Evolutionary conservation across 2,888 invertebrate genomes (phyloP).

Genomic region (Harpalus rufipes): DNA sequence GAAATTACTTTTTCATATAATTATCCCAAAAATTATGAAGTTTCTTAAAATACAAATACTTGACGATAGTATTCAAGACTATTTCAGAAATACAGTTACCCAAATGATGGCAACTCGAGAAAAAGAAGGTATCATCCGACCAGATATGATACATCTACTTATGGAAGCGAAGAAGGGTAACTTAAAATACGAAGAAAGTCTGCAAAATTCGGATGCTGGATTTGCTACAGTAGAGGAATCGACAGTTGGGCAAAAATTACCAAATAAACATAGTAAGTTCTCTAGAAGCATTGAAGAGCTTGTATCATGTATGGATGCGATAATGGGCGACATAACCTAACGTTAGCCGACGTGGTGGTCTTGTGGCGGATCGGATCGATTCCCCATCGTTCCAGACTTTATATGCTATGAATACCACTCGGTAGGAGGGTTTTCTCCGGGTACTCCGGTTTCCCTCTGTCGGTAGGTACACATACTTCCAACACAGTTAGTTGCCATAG

Average conservation of each 20-base stretch:
- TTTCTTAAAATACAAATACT: not conserved
- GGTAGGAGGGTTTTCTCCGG: too few relatives aligned
- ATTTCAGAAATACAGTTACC: conserved; percentile 68
- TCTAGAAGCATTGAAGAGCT: not conserved
- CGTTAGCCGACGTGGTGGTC: too few relatives aligned
- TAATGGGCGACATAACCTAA: too few relatives aligned
- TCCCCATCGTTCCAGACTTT: too few relatives aligned
- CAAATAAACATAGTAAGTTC: conserved; percentile 4
- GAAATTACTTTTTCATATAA: not conserved
- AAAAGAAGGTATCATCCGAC: conserved; percentile 68
- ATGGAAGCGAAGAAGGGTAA: conserved; percentile 78
- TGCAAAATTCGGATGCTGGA: conserved; percentile 55
- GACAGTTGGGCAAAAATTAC: conserved; percentile 61
- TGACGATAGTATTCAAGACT: conserved; percentile 72
- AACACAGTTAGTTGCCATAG: too few relatives aligned
- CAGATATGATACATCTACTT: conserved; percentile 78
- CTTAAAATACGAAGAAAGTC: conserved; percentile 66
- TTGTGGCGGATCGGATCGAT: too few relatives aligned
- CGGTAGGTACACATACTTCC: too few relatives aligned
- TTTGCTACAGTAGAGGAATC: conserved; percentile 71
- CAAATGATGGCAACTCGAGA: conserved; percentile 68
- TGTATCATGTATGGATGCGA: too few relatives aligned
- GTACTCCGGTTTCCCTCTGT: too few relatives aligned
- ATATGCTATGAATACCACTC: too few relatives aligned
- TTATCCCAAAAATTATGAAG: conserved; percentile 39